Percentiles rank a stretch among this genome's conserved stretches.
phyloP scores from a whole-genome alignment of 1,140 invertebrate species.

The Globodera rostochiensis region DNA sequence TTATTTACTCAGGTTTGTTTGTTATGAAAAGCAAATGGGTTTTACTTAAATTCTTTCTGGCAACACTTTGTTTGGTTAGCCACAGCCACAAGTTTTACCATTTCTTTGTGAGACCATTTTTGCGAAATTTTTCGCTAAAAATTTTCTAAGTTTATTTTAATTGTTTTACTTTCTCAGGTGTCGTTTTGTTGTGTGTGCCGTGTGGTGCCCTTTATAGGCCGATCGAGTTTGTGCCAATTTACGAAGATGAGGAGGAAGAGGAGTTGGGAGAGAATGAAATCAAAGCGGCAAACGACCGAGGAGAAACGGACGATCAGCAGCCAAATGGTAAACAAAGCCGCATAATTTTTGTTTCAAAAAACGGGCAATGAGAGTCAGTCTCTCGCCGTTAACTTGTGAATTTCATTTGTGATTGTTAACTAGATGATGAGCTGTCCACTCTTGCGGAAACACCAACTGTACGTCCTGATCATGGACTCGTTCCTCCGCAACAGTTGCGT shows the following conservation, averaged over 20 bases:
- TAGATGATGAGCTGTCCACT: background rate
- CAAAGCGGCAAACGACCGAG: background rate
- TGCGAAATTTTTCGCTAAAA: background rate
- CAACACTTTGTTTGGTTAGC: too few species aligned
- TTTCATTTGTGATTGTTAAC: background rate
- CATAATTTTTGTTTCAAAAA: background rate
- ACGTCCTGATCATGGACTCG: slow-evolving; percentile 3
- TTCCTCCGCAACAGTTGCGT: slow-evolving; percentile 33
- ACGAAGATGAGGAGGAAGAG: slow-evolving; percentile 59
- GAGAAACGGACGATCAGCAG: background rate
- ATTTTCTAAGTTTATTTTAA: background rate
- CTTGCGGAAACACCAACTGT: background rate
- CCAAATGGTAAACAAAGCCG: background rate
- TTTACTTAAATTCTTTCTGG: too few species aligned
- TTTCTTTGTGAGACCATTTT: slow-evolving; percentile 25
- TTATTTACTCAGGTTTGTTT: slow-evolving; percentile 75
- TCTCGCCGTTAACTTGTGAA: background rate
- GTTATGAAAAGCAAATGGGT: background rate
- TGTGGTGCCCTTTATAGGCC: slow-evolving; percentile 82
- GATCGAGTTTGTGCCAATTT: slow-evolving; percentile 71
- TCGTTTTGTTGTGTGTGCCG: slow-evolving; percentile 72
- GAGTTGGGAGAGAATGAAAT: slow-evolving; percentile 14
- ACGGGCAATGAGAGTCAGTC: background rate
- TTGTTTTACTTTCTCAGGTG: slow-evolving; percentile 32
- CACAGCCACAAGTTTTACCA: too few species aligned